Conservation (phyloP, 2,797 vertebrate species). For the Astyanax mexicanus region DNA sequence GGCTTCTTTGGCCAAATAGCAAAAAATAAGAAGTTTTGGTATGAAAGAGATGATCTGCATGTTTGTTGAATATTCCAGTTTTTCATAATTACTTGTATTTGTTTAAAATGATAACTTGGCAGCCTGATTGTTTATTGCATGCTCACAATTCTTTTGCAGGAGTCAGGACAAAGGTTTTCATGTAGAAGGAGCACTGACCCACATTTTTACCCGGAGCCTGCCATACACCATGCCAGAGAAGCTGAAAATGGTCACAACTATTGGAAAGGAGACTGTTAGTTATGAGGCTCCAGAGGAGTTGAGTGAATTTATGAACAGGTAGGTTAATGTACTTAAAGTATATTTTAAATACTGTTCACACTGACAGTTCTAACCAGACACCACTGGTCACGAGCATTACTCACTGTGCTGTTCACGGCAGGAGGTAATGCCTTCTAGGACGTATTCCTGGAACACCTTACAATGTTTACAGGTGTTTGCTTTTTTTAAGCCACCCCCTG, state of each 20-base stretch:
- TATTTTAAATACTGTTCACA: not conserved
- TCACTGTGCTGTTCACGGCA: no score
- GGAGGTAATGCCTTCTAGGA: no score
- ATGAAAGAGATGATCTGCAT: no score
- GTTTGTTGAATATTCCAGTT: no score
- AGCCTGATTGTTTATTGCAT: constrained; percentile 20
- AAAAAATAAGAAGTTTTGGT: no score
- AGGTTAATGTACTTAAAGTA: constrained; percentile 16
- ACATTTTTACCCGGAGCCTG: constrained; percentile 86
- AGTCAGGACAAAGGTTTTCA: constrained; percentile 94
- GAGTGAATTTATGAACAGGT: constrained; percentile 88
- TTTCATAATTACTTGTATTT: not conserved
- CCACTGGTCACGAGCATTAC: no score
- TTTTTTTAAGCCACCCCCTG: no score
- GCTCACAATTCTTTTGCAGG: constrained; percentile 70
- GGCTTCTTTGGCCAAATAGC: no score
- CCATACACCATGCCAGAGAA: constrained; percentile 66
- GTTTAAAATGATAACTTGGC: constrained; percentile 55
- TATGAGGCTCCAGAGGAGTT: constrained; percentile 84
- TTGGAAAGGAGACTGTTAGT: constrained; percentile 74
- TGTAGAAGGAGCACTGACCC: constrained; percentile 86
- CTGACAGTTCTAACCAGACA: no score
- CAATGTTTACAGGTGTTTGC: no score
- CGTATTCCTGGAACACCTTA: no score
- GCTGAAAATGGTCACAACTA: constrained; percentile 68